Evolutionary conservation across 2,888 invertebrate genomes (phyloP).

Genomic region (Epirrita christyi): DNA sequence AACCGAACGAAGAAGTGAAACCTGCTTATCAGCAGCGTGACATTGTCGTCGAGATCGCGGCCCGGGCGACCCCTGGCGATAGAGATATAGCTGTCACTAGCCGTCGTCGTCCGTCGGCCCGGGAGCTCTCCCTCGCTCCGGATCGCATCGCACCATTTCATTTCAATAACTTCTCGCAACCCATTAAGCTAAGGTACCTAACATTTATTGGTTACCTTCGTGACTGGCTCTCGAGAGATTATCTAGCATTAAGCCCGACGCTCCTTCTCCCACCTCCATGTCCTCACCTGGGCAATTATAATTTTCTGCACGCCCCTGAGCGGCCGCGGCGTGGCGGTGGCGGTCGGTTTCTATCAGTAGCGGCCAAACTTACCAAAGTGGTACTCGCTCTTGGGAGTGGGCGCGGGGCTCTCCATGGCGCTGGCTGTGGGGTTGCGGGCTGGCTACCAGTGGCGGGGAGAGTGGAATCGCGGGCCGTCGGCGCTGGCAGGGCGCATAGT

Average conservation of each 20-base stretch:
- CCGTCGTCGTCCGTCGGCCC: neutral
- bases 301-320: too few relatives aligned
- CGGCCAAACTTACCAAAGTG: constrained; percentile 65
- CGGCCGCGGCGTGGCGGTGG: too few relatives aligned
- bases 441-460: constrained; percentile 20
- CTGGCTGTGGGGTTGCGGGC: neutral
- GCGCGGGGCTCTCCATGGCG: constrained; percentile 52
- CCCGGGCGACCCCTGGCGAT: constrained; percentile 1
- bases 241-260: too few relatives aligned
- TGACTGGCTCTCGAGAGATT: too few relatives aligned
- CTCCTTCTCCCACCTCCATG: too few relatives aligned
- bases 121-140: neutral
- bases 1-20: neutral
- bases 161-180: too few relatives aligned
- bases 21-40: constrained; percentile 17
- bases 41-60: constrained; percentile 15
- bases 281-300: too few relatives aligned
- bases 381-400: constrained; percentile 66
- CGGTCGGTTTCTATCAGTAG: too few relatives aligned
- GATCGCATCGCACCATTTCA: too few relatives aligned
- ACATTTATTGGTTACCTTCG: too few relatives aligned
- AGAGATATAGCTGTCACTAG: neutral
- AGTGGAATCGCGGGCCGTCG: constrained; percentile 41
- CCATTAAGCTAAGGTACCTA: too few relatives aligned
- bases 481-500: constrained; percentile 44